phyloP scores from a whole-genome alignment of 2,113 vertebrate genomes.

The Amphilophus citrinellus region DNA sequence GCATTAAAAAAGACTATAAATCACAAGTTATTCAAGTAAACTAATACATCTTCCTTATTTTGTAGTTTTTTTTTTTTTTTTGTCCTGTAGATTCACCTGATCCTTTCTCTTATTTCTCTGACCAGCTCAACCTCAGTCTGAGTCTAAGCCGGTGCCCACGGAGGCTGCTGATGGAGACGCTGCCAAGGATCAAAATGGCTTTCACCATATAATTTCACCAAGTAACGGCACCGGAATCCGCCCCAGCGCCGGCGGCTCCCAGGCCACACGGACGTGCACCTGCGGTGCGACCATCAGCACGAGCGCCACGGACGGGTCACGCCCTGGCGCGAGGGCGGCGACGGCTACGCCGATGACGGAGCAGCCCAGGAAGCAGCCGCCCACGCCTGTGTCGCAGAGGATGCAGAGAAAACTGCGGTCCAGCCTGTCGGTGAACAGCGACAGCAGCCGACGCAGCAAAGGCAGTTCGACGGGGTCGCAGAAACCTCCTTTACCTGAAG shows the following conservation, averaged over 20 bases:
- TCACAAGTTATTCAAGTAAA: conserved; percentile 11
- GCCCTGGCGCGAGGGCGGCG: background rate
- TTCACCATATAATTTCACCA: conserved; percentile 42
- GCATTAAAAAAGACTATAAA: background rate
- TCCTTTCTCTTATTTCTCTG: conserved; percentile 6
- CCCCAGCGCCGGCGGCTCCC: conserved; percentile 32
- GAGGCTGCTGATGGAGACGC: conserved; percentile 80
- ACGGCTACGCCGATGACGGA: conserved; percentile 53
- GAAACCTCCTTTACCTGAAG: conserved; percentile 93
- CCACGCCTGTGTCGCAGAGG: conserved; percentile 89
- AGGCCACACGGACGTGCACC: conserved; percentile 70
- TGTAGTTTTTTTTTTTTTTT: background rate
- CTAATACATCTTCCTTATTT: background rate
- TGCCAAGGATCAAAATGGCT: conserved; percentile 82
- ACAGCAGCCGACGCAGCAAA: conserved; percentile 90
- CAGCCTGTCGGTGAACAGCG: conserved; percentile 93
- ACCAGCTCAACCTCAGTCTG: conserved; percentile 90
- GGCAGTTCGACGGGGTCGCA: conserved; percentile 89
- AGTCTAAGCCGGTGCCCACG: conserved; percentile 81
- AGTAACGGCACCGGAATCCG: conserved; percentile 80
- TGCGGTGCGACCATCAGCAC: conserved; percentile 68
- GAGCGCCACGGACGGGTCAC: background rate
- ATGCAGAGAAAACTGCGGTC: conserved; percentile 94
- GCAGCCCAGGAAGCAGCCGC: conserved; percentile 83
- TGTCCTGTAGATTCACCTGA: background rate